Base-by-base conservation (phyloP, 2,113 vertebrate species). In the Chaetura pelagica region DNA sequence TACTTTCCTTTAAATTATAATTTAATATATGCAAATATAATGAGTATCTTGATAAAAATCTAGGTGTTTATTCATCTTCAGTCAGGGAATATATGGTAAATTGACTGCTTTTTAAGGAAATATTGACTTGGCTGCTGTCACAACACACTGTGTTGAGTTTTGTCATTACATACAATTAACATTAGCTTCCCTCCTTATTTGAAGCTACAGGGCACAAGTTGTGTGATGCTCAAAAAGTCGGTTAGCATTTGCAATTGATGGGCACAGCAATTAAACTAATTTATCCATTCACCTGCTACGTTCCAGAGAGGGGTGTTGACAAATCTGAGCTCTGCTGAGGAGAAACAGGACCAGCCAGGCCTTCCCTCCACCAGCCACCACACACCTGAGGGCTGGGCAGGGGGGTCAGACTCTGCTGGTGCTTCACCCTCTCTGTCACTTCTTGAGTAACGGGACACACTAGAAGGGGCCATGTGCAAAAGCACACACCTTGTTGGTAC, bases 361-460 rank as follows among this genome's bases (percentile, higher is more conserved):
- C 5, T 1, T 64, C 40, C 16, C 35, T 57, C 21, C 63, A 34
- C 4, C 13, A 7, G 24, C 24, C 18, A 23, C 46, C n/a, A 2
- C 7, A 0, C 3, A 10, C 61, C 10, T 3, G 38, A 71, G 40
- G 23, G 19, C 49, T 34, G 30, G 0, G 1, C 23, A 54, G 7
- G n/a, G n/a, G n/a, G n/a, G n/a, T n/a, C n/a, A n/a, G n/a, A 23
- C n/a, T 35, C 0, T 2, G 0, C 0, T 1, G 7, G 0, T 2
- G 0, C 1, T 48, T 7, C 58, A 19, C 24, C 35, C 6, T 44
- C 51, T 54, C 42, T 55, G 10, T 4, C 15, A 3, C 0, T 20
- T 48, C 15, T 19, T 52, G 27, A 13, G 7, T 2, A 23, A 7
- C 0, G 2, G 21, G 30, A 32, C 30, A 16, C 1, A 0, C 9